Evolutionary conservation across 2,113 vertebrate species (phyloP).

Genomic region (Cynocephalus volans): DNA sequence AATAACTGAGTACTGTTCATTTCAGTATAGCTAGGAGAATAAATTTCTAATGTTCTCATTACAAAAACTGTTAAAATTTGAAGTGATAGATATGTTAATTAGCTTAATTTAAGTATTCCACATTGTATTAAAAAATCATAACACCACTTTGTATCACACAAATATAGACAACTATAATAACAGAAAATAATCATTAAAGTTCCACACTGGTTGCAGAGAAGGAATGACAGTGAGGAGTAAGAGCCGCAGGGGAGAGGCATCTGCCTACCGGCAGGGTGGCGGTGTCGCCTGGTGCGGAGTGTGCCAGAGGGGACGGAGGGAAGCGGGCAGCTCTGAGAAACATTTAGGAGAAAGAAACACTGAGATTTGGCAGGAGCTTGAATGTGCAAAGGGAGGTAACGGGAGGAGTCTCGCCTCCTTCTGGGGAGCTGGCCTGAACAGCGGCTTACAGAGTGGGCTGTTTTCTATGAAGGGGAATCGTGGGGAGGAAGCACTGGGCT

Average conservation of each 20-base stretch:
- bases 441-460: accelerated
- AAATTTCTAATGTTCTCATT: too few relatives aligned
- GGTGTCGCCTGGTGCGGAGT: not conserved
- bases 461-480: not conserved
- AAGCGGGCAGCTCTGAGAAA: not conserved
- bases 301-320: not conserved
- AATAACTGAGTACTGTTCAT: too few relatives aligned
- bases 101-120: too few relatives aligned
- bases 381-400: not conserved
- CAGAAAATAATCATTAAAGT: too few relatives aligned
- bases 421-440: not conserved
- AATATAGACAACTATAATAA: too few relatives aligned
- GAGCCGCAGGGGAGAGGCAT: not conserved
- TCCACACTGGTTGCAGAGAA: not conserved
- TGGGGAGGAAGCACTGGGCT: not conserved
- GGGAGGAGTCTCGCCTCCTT: not conserved
- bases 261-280: too few relatives aligned
- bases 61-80: too few relatives aligned
- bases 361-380: not conserved
- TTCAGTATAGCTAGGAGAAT: too few relatives aligned
- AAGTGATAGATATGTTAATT: too few relatives aligned
- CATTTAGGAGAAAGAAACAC: not conserved
- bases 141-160: too few relatives aligned
- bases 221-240: not conserved
- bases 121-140: too few relatives aligned